Evolutionary conservation across 2,113 vertebrate genomes (phyloP), one percentile per base, ranked within the genome.

Genomic region (Corvus moneduloides): DNA sequence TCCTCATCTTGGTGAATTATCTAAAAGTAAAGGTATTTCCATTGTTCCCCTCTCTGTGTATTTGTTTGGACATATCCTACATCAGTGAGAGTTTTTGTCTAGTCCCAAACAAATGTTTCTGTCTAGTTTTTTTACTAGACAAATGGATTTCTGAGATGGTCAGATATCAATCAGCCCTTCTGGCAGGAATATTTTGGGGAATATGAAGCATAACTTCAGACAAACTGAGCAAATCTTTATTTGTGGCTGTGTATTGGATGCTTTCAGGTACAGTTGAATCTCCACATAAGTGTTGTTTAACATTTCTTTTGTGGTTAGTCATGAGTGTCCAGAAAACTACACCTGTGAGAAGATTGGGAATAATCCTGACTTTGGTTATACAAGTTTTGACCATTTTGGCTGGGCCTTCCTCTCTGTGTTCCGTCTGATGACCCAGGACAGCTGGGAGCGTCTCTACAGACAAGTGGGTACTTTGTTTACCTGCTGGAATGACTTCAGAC

Each of bases 341-440:
- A 92, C 74, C 9, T 99, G 99, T 77, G 3, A 90, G 71, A 98
- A 98, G 84, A 28, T 63, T 26, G 97, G 98, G 32, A 89, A 74
- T 21, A 99, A 99, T 96, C 99, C 99, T 3, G 98, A 99, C 96
- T 99, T 98, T 69, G 98, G 98, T 92, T 99, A 99, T 93, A 99
- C 99, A 88, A 99, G 99, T 97, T 99, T 99, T 75, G 99, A 99
- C 94, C 98, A 98, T 84, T 99, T 99, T 41, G 98, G 98, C 6
- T 99, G 99, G 99, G 99, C 99, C 39, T 99, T 99, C 54, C 98
- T 99, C 33, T 99, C 99, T 0, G 92, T 99, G 61, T 99, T 99
- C 54, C 98, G 99, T 26, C 98, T 99, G 83, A 99, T 99, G 99
- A 99, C 99, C 0, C 99, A 99, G 44, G 99, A 99, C 95, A 98